Percentiles rank a stretch among this genome's conserved stretches.
Conservation (phyloP, 2,113 vertebrate genomes). For the Romanogobio albipinnatus region DNA sequence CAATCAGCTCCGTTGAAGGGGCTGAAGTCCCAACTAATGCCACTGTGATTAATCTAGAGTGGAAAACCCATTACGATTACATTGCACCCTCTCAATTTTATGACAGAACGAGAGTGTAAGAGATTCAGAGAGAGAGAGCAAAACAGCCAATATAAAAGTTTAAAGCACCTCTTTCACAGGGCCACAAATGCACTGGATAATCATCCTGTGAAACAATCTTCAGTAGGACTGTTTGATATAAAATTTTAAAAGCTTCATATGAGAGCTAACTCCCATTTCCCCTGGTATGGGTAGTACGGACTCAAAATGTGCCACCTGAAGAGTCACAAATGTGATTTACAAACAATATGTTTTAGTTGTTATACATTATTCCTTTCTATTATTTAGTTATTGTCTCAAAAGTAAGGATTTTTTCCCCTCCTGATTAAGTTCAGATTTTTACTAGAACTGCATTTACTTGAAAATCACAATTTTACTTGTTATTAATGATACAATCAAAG, state of each 20-base stretch:
- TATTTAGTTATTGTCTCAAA: neutral
- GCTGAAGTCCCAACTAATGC: neutral
- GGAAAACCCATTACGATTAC: constrained; percentile 59
- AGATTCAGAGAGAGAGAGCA: constrained; percentile 4
- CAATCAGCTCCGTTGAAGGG: constrained; percentile 6
- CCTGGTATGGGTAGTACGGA: neutral
- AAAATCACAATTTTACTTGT: too few species aligned
- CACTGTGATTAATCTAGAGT: constrained; percentile 55
- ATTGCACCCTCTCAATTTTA: constrained; percentile 49
- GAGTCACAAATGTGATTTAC: neutral
- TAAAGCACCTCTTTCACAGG: neutral
- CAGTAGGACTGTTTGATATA: neutral
- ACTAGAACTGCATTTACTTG: too few species aligned
- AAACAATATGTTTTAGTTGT: neutral
- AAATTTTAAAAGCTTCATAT: constrained; percentile 9
- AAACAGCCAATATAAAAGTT: neutral
- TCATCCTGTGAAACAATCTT: neutral
- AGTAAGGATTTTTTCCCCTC: neutral
- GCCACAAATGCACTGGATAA: constrained; percentile 4
- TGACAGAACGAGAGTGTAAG: neutral
- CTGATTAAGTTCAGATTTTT: neutral
- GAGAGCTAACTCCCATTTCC: neutral
- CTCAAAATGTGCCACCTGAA: neutral
- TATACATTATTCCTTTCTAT: neutral
- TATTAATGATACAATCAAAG: too few species aligned